These are phyloP conservation scores for Phyto melanocephala DNA, from an alignment of 2,888 invertebrate species.

Conservation along the genomic window DNA sequence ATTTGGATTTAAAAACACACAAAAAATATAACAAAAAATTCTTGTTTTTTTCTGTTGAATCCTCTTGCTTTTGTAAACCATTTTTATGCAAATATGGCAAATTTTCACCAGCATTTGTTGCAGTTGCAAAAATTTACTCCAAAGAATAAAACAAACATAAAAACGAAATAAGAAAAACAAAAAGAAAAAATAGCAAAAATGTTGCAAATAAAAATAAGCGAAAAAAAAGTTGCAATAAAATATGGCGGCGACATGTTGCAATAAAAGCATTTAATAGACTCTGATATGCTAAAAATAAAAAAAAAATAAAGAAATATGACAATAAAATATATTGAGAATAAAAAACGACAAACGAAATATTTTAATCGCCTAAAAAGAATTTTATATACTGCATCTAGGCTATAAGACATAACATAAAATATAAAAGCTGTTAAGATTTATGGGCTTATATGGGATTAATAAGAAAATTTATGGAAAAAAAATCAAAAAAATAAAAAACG, in stretches of 20 bases:
- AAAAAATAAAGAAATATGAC: constrained; percentile 6
- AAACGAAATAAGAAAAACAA: background rate
- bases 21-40: background rate
- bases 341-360: background rate
- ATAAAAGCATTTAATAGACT: constrained; percentile 77
- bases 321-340: constrained; percentile 56
- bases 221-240: constrained; percentile 66
- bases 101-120: constrained; percentile 59
- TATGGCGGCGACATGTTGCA: constrained; percentile 76
- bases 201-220: constrained; percentile 50
- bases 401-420: background rate
- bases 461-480: constrained; percentile 11
- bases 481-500: background rate
- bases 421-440: constrained; percentile 36
- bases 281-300: constrained; percentile 39
- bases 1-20: constrained; percentile 55
- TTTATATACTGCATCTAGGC: constrained; percentile 23
- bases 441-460: constrained; percentile 25
- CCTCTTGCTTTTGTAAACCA: constrained; percentile 44
- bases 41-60: background rate
- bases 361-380: constrained; percentile 47
- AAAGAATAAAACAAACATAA: constrained; percentile 33
- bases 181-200: background rate
- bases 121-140: constrained; percentile 50
- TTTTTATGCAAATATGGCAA: constrained; percentile 64